A percentile compares a stretch with the other conserved stretches of the same genome.
phyloP scores from a whole-genome alignment of 2,888 invertebrate species.

The Cynaeus angustus region DNA sequence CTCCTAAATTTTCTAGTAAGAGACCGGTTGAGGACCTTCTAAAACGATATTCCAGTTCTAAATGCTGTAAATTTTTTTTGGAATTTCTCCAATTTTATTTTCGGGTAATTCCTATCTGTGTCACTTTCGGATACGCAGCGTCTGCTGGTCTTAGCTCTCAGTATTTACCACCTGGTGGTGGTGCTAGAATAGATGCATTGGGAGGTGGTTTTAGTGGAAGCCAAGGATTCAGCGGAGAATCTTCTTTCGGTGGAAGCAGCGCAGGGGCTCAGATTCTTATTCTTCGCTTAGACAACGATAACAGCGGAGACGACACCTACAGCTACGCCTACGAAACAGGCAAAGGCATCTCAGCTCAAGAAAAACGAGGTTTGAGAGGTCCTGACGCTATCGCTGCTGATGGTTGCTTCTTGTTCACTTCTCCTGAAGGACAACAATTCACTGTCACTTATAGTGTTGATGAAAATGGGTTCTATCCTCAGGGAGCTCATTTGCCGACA shows the following conservation, averaged over 20 bases:
- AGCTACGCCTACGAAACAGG: conserved; percentile 58
- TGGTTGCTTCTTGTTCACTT: conserved; percentile 59
- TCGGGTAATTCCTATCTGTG: too few relatives aligned
- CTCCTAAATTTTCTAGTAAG: too few relatives aligned
- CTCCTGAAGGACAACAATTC: conserved; percentile 52
- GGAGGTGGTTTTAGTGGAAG: too few relatives aligned
- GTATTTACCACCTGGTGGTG: conserved; percentile 55
- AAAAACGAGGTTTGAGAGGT: conserved; percentile 70
- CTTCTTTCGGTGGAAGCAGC: too few relatives aligned
- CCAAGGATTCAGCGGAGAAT: neutral
- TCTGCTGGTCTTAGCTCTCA: conserved; percentile 58
- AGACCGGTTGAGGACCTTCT: too few relatives aligned
- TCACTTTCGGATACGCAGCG: conserved; percentile 55
- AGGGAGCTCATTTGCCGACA: conserved; percentile 75
- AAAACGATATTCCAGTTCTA: too few relatives aligned
- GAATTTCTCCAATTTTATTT: too few relatives aligned
- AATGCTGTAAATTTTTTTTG: too few relatives aligned
- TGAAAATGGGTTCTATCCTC: conserved; percentile 74
- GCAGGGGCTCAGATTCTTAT: conserved; percentile 56
- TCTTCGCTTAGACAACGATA: conserved; percentile 51
- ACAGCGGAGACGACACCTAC: conserved; percentile 57
- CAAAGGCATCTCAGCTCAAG: conserved; percentile 58
- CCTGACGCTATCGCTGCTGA: conserved; percentile 57
- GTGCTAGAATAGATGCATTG: too few relatives aligned
- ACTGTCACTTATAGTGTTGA: conserved; percentile 72